Base-by-base conservation (phyloP, 1,140 invertebrate genomes). In the Eumeta japonica region DNA sequence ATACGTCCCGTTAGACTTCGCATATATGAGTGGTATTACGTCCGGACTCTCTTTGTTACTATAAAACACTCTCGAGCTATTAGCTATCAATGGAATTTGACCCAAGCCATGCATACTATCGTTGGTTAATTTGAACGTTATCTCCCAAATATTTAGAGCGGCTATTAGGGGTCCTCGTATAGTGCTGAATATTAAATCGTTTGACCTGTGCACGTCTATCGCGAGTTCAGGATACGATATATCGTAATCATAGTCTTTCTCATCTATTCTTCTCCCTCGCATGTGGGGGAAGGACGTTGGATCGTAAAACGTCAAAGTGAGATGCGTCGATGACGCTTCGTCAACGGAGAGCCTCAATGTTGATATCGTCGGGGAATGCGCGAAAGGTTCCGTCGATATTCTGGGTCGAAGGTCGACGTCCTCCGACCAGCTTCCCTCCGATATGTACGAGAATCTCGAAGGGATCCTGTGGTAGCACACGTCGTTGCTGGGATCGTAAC, bases 101-200 rank as follows among this genome's bases (percentile, higher is more conserved):
- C 64, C 67, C 0, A 74, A 48, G 1, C 70, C 70, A 13, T 55
- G 70, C 56, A 71, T 66, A 2, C 46, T 42, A 44, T 60, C 63
- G 15, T 70, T 48, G 2, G 70, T 70, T 18, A 70, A 43, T 48
- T 43, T 55, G 16, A 74, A 68, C n/a, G 54, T 24, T 7, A 70
- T 51, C 33, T 74, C 70, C 70, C 70, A 74, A 37, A 74, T 68
- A 12, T 70, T 62, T 19, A 61, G 32, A 0, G 70, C 58, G 2
- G 70, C 66, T 38, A 74, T 66, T 3, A 74, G 35, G 2, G 70
- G 66, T 16, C 70, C 70, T 35, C 59, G 45, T 14, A 50, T 41
- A 2, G 61, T 72, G 24, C 59, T 55, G 18, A 74, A 72, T 34
- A 74, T 62, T 3, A 37, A 48, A 28, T 59, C 55, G 19, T 58